Evolutionary conservation across 1,140 invertebrate species (phyloP), one percentile per base, ranked within the genome.

Genomic region (Archegozetes longisetosus): DNA sequence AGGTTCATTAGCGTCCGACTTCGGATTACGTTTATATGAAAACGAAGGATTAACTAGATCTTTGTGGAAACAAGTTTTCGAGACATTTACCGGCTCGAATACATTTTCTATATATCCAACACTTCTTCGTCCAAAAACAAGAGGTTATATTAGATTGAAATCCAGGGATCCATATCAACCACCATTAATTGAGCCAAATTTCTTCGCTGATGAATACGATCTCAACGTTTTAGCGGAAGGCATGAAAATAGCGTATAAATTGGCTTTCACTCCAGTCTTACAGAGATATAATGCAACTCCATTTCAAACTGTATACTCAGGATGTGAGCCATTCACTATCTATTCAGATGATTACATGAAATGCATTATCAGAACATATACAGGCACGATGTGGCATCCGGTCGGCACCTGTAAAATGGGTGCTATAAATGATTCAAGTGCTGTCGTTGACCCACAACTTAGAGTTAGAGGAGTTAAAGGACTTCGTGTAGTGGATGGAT

Each of bases 151-250:
- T n/a, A 82, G 81, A 60, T 68, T 94, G 6, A 73, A 84, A 9
- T 85, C 81, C 59, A 80, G 78, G 24, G 85, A 92, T 73, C 92
- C 92, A 0, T 84, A 82, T 61, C 83, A 89, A 61, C 84, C 89
- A 69, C 93, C 93, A 0, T 76, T 88, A 20, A 90, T 96, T 53
- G 85, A 90, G 69, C 87, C 91, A 0, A 91, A 91, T 69, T 93
- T 93, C 66, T 82, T 93, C 64, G 74, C 77, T 6, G 83, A 89
- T 55, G 82, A 83, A 1, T 74, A 79, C 20, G 88, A 91, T 66
- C 76, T 88, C 63, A 82, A 82, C 29, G 83, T 80, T 0, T 69
- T 89, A 22, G 75, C 88, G 3, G 86, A 89, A 72, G 86, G 86
- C 65, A 65, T 55, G 53, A 4, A n/a, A 27, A 48, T 46, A 12